Evolutionary conservation across 2,888 invertebrate genomes (phyloP).

Genomic region (Drosophila pseudotakahashii): DNA sequence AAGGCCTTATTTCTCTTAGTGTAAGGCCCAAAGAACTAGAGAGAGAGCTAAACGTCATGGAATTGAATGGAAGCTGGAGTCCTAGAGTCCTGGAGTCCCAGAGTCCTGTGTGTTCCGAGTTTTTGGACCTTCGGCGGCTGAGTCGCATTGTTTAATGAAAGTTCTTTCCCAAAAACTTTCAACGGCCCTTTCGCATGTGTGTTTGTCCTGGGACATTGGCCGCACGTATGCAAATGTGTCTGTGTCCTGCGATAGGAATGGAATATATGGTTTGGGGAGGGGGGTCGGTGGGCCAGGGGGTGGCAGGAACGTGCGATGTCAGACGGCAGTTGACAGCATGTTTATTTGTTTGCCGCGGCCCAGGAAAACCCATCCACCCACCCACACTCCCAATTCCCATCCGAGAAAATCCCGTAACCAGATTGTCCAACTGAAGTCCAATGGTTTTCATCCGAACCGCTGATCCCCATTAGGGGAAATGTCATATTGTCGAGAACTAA

Average conservation of each 20-base stretch:
- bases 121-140: conserved; percentile 39
- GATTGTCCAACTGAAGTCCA: conserved; percentile 3
- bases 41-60: not conserved
- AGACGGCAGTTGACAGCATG: conserved; percentile 80
- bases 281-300: conserved; percentile 14
- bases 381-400: not conserved
- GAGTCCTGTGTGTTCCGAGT: conserved; percentile 14
- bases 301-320: conserved; percentile 72
- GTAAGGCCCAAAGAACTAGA: not conserved
- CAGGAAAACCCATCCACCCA: conserved; percentile 27
- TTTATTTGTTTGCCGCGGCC: conserved; percentile 71
- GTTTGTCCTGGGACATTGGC: conserved; percentile 46
- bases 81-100: not conserved
- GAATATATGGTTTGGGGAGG: not conserved
- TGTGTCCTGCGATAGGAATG: conserved; percentile 30
- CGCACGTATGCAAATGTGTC: conserved; percentile 46
- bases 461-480: not conserved
- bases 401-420: not conserved
- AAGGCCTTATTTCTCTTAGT: not conserved
- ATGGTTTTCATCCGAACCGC: not conserved
- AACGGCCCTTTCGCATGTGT: conserved; percentile 42
- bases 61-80: conserved; percentile 3
- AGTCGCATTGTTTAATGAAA: conserved; percentile 79
- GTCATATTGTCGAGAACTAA: not conserved
- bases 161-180: conserved; percentile 77